phyloP scores from a whole-genome alignment of 2,888 invertebrate species.

The Parasteatoda lunata region DNA sequence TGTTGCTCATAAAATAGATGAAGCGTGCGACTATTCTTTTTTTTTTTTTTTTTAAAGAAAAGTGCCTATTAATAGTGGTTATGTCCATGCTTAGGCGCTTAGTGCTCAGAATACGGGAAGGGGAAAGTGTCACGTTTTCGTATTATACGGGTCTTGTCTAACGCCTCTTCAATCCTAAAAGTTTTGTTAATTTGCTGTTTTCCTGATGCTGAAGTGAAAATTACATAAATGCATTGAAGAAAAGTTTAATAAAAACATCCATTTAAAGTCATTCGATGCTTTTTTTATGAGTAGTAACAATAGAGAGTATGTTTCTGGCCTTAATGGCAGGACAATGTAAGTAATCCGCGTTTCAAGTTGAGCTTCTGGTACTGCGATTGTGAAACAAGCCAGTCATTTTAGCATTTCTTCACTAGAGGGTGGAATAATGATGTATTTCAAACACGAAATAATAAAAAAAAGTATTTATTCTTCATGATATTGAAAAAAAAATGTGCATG shows the following conservation, averaged over 20 bases:
- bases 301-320: no score
- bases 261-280: no score
- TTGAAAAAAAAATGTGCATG: no score
- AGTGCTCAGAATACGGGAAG: background rate
- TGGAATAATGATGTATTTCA: no score
- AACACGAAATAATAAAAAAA: no score
- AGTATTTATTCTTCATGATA: no score
- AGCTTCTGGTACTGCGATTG: no score
- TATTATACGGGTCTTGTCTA: background rate
- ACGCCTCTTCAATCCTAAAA: background rate
- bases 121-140: background rate
- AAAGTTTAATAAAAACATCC: background rate
- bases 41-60: background rate
- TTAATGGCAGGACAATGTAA: no score
- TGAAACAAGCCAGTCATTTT: no score
- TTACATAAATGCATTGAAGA: background rate
- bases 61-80: background rate
- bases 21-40: background rate
- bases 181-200: conserved; percentile 2
- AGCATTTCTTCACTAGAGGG: no score
- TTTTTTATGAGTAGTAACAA: no score
- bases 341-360: no score
- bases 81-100: background rate
- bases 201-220: background rate
- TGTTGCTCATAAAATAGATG: background rate